Evolutionary conservation across 2,888 invertebrate genomes (phyloP).

Genomic region (Cerastis leucographa): DNA sequence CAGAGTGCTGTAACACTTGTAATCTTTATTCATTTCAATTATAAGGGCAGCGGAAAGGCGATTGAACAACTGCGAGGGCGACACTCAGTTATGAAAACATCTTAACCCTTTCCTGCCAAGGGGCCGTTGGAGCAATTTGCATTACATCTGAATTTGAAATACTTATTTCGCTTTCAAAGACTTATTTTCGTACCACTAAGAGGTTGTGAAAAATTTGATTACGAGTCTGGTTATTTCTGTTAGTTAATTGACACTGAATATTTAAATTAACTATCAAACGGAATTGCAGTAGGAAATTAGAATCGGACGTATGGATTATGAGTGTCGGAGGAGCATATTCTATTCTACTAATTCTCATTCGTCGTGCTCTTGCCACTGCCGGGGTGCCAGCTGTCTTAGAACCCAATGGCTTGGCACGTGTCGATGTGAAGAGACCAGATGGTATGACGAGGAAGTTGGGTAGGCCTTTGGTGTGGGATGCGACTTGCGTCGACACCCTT

Average conservation of each 20-base stretch:
- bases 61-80: slow-evolving; percentile 75
- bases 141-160: slow-evolving; percentile 84
- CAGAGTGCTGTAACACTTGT: slow-evolving; percentile 59
- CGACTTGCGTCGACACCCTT: too few relatives aligned
- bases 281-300: neutral
- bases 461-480: too few relatives aligned
- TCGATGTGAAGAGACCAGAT: too few relatives aligned
- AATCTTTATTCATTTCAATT: slow-evolving; percentile 85
- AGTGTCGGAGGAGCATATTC: neutral
- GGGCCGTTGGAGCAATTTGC: slow-evolving; percentile 82
- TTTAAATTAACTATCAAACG: slow-evolving; percentile 22
- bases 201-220: slow-evolving; percentile 51
- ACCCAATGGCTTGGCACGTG: too few relatives aligned
- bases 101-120: slow-evolving; percentile 82
- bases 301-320: neutral
- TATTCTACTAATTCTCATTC: too few relatives aligned
- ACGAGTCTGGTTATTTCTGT: slow-evolving; percentile 47
- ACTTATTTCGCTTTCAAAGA: slow-evolving; percentile 71
- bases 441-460: too few relatives aligned
- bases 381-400: too few relatives aligned
- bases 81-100: slow-evolving; percentile 88
- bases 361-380: too few relatives aligned
- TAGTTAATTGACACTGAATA: slow-evolving; percentile 34
- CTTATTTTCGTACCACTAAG: slow-evolving; percentile 59
- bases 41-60: slow-evolving; percentile 76